phyloP scores from a whole-genome alignment of 2,797 vertebrate genomes.

The Aselliscus stoliczkanus region DNA sequence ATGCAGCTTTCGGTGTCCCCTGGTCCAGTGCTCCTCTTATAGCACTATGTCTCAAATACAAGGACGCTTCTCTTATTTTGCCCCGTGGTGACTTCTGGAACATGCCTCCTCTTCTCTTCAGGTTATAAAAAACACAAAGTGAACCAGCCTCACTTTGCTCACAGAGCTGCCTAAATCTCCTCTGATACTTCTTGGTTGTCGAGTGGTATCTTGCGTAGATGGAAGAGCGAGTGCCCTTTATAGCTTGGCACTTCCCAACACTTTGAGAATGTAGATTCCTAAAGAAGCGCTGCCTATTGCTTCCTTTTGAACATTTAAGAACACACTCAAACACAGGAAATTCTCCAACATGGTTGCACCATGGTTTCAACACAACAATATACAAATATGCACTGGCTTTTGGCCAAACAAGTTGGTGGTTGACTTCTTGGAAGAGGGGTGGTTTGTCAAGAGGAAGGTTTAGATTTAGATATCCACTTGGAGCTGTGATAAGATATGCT shows the following conservation, averaged over 20 bases:
- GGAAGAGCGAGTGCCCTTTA: background rate
- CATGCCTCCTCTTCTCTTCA: background rate
- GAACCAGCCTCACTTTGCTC: background rate
- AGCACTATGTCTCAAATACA: background rate
- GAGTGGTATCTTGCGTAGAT: background rate
- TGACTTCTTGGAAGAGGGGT: conserved; percentile 52
- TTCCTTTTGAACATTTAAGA: conserved; percentile 45
- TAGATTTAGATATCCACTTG: background rate
- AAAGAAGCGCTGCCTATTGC: conserved; percentile 2
- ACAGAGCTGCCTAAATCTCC: background rate
- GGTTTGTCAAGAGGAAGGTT: conserved; percentile 36
- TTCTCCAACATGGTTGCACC: conserved; percentile 30
- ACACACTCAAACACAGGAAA: conserved; percentile 47
- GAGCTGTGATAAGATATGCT: background rate
- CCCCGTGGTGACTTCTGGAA: background rate
- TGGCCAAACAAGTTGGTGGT: background rate
- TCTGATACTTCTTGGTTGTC: background rate
- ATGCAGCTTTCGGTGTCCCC: background rate
- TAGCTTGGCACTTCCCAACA: background rate
- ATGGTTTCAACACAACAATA: conserved; percentile 22
- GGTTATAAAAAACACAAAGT: background rate
- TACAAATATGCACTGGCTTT: conserved; percentile 21
- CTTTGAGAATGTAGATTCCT: conserved; percentile 3
- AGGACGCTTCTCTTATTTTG: background rate
- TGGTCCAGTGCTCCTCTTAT: no score